Evolutionary conservation across 64 coral and sea anemone species (phyloP).

Genomic region (Montipora cactus): DNA sequence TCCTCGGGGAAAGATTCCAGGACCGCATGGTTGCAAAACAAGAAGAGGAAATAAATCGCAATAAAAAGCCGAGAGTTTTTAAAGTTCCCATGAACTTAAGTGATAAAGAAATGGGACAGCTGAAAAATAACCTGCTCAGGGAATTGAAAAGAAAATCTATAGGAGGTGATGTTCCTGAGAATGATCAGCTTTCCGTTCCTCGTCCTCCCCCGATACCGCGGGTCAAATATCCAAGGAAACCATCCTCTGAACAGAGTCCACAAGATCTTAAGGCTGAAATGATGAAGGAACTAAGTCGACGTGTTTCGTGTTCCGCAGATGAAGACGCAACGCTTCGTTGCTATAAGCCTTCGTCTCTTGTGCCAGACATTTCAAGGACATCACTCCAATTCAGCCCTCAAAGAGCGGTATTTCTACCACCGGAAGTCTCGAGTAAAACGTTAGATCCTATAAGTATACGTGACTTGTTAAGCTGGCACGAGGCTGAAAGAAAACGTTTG

Average conservation of each 20-base stretch:
- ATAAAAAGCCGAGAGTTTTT: slow-evolving; percentile 53
- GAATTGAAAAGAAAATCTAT: slow-evolving; percentile 59
- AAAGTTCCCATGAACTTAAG: slow-evolving; percentile 70
- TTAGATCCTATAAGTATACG: slow-evolving; percentile 9
- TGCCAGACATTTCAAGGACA: neutral
- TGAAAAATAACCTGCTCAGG: slow-evolving; percentile 44
- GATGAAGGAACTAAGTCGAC: slow-evolving; percentile 53
- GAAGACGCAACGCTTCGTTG: neutral
- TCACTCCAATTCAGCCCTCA: neutral
- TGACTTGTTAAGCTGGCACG: slow-evolving; percentile 36
- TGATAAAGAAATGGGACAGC: slow-evolving; percentile 49
- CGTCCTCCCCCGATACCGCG: slow-evolving; percentile 21
- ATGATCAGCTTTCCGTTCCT: neutral
- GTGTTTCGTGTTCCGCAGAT: neutral
- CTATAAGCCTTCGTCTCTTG: slow-evolving; percentile 25
- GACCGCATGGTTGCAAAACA: neutral
- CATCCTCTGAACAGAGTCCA: slow-evolving; percentile 17
- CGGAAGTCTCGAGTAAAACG: neutral
- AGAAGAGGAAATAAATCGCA: neutral
- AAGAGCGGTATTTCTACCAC: neutral
- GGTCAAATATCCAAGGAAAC: slow-evolving; percentile 35
- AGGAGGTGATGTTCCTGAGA: neutral
- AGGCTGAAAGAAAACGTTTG: slow-evolving; percentile 29
- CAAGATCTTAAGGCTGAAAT: slow-evolving; percentile 60
- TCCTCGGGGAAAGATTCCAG: slow-evolving; percentile 50